Evolutionary conservation across 2,113 vertebrate genomes (phyloP).

Genomic region (Sardina pilchardus): DNA sequence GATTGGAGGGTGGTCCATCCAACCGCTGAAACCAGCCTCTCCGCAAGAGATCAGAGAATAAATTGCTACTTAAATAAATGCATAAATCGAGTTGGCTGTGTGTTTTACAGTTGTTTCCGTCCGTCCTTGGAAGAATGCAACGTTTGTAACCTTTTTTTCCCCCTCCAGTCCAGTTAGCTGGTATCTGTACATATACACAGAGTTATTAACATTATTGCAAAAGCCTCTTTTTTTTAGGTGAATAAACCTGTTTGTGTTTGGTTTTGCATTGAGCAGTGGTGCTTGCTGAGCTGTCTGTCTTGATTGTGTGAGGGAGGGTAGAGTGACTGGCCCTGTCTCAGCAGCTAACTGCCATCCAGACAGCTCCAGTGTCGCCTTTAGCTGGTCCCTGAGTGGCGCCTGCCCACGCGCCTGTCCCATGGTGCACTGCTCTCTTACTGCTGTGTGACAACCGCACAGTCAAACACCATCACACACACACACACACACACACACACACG

Average conservation of each 20-base stretch:
- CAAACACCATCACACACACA: not conserved
- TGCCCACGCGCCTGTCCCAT: not conserved
- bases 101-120: conserved; percentile 67
- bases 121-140: not conserved
- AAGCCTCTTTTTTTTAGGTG: not conserved
- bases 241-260: conserved; percentile 13
- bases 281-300: not conserved
- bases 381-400: not conserved
- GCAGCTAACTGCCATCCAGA: not conserved
- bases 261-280: not conserved
- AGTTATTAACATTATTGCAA: not conserved
- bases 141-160: not conserved
- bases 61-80: conserved; percentile 83
- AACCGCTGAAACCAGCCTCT: conserved; percentile 73
- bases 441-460: not conserved
- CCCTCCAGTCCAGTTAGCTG: not conserved
- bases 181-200: not conserved
- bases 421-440: not conserved
- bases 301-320: not conserved
- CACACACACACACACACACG: not conserved
- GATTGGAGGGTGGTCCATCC: conserved; percentile 69
- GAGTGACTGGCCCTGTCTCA: not conserved
- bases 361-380: not conserved
- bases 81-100: conserved; percentile 73
- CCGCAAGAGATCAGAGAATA: conserved; percentile 75